These are phyloP conservation scores for Rhinoptilus africanus DNA, from an alignment of 2,113 vertebrate species.

Conservation along the genomic window DNA sequence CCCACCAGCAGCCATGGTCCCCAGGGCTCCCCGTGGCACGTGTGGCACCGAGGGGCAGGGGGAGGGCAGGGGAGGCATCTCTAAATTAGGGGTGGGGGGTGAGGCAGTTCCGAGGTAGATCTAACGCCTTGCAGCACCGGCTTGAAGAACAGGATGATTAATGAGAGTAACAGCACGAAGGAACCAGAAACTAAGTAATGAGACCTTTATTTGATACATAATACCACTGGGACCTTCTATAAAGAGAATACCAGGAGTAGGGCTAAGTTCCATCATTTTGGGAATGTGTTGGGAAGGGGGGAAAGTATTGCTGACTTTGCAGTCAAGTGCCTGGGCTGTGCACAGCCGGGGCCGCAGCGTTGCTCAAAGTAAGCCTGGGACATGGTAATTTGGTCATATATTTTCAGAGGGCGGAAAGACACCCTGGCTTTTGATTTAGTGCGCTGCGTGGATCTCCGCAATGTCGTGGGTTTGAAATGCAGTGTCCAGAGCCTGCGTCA, in stretches of 20 bases:
- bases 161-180: slow-evolving; percentile 11
- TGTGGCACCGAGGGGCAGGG: neutral
- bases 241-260: slow-evolving; percentile 24
- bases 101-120: rapidly evolving
- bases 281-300: neutral
- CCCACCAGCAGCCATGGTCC: neutral
- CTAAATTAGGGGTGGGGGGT: neutral
- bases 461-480: neutral
- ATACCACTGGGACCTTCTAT: slow-evolving; percentile 31
- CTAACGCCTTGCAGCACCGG: neutral
- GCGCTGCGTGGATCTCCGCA: neutral
- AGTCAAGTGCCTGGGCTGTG: neutral
- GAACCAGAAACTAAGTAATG: slow-evolving; percentile 48
- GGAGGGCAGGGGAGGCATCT: neutral
- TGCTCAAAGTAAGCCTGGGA: neutral
- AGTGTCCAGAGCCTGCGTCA: neutral
- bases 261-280: slow-evolving; percentile 11
- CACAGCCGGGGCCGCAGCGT: neutral
- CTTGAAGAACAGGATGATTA: slow-evolving; percentile 42
- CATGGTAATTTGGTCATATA: slow-evolving; percentile 24
- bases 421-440: slow-evolving; percentile 24
- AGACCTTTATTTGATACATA: slow-evolving; percentile 64
- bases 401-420: neutral
- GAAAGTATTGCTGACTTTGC: slow-evolving; percentile 44
- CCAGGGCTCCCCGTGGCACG: rapidly evolving